Evolutionary conservation across 2,888 invertebrate genomes (phyloP), one percentile per base, ranked within the genome.

Genomic region (Eucera pruinosa): DNA sequence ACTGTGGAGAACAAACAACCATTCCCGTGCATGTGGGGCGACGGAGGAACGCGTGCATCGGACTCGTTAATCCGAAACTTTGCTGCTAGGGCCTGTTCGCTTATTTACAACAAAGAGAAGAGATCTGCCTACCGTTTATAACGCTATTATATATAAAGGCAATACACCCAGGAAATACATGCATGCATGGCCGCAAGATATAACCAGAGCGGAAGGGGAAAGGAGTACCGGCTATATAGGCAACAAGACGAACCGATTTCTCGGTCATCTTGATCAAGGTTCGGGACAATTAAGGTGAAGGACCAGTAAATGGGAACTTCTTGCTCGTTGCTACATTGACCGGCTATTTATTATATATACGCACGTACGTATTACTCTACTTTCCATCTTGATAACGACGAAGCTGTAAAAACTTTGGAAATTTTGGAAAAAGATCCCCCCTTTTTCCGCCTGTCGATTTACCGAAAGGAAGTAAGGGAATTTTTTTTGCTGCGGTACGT

Each of bases 321-420:
- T 70, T 65, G 57, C 74, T 76, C 73, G 54, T 74, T 73, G 58
- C 74, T 80, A 75, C 71, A 65, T 45, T 74, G 48, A 48, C 30
- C 69, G 60, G 25, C 50, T 81, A 75, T 50, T 48, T 25, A 30
- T 18, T 33, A 47, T 36, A 47, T n/a, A 4, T 23, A 20, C 30
- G 62, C 30, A 52, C 52, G 55, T 73, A 75, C 43, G 69, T 69
- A 66, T 52, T 71, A 79, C 25, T 78, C 78, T 79, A 84, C 45
- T 65, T 64, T 78, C 54, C 76, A 69, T 45, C 57, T 64, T 74
- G 60, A 67, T 78, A 79, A 87, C 81, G 80, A 82, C 65, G 61
- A 86, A 87, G 87, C 86, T 82, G 86, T 89, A 88, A 89, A 89
- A 89, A 88, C 70, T 58, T 81, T 83, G 78, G 74, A 82, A 80